Conservation (phyloP, 2,888 invertebrate genomes). For the Steromphala cineraria region DNA sequence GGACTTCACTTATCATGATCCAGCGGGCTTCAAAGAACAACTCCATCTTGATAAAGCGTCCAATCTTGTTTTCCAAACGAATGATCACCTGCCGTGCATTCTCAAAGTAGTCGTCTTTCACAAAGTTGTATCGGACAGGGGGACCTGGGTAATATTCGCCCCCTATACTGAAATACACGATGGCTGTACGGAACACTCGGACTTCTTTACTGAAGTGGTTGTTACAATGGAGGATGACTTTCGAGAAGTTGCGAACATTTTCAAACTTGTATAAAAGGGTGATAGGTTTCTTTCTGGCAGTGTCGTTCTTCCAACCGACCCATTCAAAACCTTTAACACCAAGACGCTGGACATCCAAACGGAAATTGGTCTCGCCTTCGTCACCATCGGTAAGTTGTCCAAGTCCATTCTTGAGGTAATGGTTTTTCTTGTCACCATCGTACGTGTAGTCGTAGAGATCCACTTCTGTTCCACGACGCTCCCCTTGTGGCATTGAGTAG, state of each 20-base stretch:
- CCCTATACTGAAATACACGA: constrained; percentile 85
- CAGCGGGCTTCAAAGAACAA: constrained; percentile 88
- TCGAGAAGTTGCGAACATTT: constrained; percentile 88
- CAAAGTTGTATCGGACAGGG: constrained; percentile 81
- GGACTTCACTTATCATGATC: constrained; percentile 93
- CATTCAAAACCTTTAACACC: constrained; percentile 85
- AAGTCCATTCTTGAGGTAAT: constrained; percentile 83
- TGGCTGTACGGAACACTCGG: constrained; percentile 88
- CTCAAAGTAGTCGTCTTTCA: constrained; percentile 87
- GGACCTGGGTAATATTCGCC: constrained; percentile 87
- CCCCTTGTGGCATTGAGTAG: constrained; percentile 92
- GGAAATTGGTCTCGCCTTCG: constrained; percentile 85
- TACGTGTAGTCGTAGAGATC: constrained; percentile 90
- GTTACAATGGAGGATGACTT: constrained; percentile 85
- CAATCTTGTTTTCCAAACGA: constrained; percentile 87
- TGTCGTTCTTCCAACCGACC: constrained; percentile 87
- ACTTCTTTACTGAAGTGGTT: constrained; percentile 91
- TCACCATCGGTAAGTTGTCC: constrained; percentile 90
- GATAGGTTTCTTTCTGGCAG: constrained; percentile 82
- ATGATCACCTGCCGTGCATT: constrained; percentile 88
- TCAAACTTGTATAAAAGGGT: constrained; percentile 91
- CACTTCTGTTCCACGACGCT: constrained; percentile 86
- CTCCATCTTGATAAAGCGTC: constrained; percentile 85
- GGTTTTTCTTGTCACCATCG: constrained; percentile 83
- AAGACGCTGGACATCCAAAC: constrained; percentile 80